Percentiles rank a stretch among this genome's conserved stretches.
These are phyloP conservation scores for Probaryconus sp. DNA, from an alignment of 1,140 invertebrate species.

Conservation along the genomic window DNA sequence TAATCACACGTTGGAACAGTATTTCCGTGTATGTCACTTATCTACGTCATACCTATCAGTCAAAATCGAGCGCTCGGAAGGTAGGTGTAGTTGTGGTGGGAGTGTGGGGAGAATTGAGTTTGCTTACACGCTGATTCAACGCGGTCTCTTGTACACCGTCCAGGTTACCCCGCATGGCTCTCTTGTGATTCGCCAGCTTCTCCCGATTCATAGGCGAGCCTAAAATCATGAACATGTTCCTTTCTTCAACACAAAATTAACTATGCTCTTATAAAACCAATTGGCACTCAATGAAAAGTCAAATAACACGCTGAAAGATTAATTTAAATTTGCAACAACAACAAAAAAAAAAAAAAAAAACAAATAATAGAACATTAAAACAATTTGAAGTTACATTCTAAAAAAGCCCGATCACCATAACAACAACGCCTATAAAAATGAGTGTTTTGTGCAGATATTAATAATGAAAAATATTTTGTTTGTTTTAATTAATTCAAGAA, in stretches of 20 bases:
- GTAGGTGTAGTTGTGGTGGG: conserved; percentile 73
- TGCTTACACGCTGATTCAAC: conserved; percentile 80
- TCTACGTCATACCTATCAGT: conserved; percentile 69
- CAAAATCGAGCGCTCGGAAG: conserved; percentile 73
- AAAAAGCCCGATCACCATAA: conserved; percentile 26
- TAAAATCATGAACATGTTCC: conserved; percentile 72
- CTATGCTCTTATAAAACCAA: no score
- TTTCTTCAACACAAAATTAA: conserved; percentile 12
- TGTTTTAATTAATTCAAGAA: no score
- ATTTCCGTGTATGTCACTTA: not conserved
- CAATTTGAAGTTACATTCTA: no score
- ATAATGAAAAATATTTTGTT: no score
- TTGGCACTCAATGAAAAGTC: no score
- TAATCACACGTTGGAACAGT: not conserved
- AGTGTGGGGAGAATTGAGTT: conserved; percentile 74
- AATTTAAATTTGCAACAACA: no score
- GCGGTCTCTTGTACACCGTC: conserved; percentile 86
- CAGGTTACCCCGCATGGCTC: conserved; percentile 81
- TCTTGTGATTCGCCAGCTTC: conserved; percentile 85
- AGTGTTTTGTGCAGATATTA: no score
- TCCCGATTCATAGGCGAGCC: conserved; percentile 88
- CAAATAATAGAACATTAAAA: no score
- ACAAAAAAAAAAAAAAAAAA: no score
- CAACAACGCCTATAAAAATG: conserved; percentile 21
- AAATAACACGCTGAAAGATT: no score